Conservation (phyloP, 2,113 vertebrate genomes). For the Columba janthina region DNA sequence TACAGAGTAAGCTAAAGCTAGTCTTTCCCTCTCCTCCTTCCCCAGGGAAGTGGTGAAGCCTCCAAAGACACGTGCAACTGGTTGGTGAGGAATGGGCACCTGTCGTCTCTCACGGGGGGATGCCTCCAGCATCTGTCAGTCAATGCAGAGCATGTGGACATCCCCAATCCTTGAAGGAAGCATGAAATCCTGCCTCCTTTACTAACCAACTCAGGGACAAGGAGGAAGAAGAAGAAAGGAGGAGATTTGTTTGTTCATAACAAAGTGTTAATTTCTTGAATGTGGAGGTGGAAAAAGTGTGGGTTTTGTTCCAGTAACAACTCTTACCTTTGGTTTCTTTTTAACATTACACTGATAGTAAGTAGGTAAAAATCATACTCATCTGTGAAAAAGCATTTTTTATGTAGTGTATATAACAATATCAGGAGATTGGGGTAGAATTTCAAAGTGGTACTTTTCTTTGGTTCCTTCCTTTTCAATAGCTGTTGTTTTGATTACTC, state of each 20-base stretch:
- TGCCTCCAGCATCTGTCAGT: neutral
- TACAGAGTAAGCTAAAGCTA: neutral
- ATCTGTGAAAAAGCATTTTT: constrained; percentile 57
- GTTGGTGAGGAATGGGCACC: neutral
- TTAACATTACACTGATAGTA: neutral
- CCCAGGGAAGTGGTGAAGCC: rapidly evolving
- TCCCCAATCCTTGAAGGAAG: neutral
- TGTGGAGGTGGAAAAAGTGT: neutral
- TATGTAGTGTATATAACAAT: constrained; percentile 25
- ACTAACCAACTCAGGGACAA: neutral
- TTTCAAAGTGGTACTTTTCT: constrained; percentile 40
- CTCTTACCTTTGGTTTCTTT: constrained; percentile 35
- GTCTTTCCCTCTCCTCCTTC: neutral
- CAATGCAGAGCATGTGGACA: neutral
- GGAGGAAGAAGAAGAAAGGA: neutral
- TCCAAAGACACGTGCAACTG: rapidly evolving
- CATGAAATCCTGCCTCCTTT: rapidly evolving
- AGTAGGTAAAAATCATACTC: constrained; percentile 62
- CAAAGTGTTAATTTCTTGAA: neutral
- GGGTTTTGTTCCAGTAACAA: constrained; percentile 8
- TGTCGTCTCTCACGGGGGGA: rapidly evolving
- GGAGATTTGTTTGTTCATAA: neutral
- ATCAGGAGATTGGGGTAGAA: constrained; percentile 37
- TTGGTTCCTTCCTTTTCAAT: constrained; percentile 30
- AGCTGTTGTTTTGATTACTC: constrained; percentile 72